Evolutionary conservation across 2,797 vertebrate species (phyloP), one percentile per base, ranked within the genome.

Genomic region (Phylloscopus collybita): DNA sequence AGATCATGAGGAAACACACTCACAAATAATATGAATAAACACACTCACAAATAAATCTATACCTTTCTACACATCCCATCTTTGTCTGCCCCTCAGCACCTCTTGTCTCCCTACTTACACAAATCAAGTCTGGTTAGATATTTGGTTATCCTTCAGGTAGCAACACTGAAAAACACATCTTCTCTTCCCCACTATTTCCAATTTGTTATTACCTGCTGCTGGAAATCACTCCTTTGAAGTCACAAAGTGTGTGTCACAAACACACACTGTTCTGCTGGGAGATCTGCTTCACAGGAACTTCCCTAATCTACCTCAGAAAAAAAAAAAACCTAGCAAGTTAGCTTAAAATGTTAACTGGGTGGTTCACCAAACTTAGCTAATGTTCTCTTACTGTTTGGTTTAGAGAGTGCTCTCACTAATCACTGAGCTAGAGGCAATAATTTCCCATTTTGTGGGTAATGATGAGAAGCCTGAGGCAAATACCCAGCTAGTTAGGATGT

Each of bases 391-490:
- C 47, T 34, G 13, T 27, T 85, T 0, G 1, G 21, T 79, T 81
- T 80, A 86, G 74, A 59, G 62, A 90, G 76, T 11, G 66, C 40
- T 88, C 47, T 76, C 29, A n/a, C 26, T 86, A 69, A 90, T 84
- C 47, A 29, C 54, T 27, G 36, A 49, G 64, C 64, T 80, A 59
- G 30, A 88, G 45, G 49, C 73, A 86, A 54, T 84, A 92, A 92
- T 84, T 88, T 88, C 44, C 74, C 27, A 56, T 86, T 61, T 86
- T 73, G 66, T 34, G 44, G 66, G 23, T 42, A 88, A 79, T 11
- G 56, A 69, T 29, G 51, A 94, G 72, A 49, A 90, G 73, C 62
- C 70, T 60, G 40, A 94, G 60, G 80, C 88, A 92, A 92, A 94
- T 79, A 10, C 1, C 30, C 45, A 86, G 13, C 34, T 44, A 72